phyloP scores from a whole-genome alignment of 2,888 invertebrate genomes.

The Leptopilina myrica region DNA sequence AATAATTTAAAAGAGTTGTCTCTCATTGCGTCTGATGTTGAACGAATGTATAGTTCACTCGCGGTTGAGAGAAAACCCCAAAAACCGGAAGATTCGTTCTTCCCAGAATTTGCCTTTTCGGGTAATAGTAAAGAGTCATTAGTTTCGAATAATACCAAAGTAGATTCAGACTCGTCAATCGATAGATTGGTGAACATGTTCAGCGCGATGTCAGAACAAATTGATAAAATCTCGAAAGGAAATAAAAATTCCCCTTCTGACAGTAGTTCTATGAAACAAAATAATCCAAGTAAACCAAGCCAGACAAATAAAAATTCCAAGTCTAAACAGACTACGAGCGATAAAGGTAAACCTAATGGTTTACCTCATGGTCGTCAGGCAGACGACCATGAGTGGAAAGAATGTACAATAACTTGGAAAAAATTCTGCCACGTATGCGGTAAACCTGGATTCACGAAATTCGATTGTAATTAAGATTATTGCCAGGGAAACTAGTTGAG shows the following conservation, averaged over 20 bases:
- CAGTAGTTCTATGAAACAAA: no score
- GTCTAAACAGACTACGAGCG: neutral
- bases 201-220: no score
- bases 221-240: no score
- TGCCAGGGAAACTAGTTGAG: neutral
- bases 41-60: neutral
- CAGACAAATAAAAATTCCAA: neutral
- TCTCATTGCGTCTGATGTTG: neutral
- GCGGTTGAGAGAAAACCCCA: neutral
- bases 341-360: neutral
- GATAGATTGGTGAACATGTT: no score
- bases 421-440: conserved; percentile 12
- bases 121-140: no score
- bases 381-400: neutral
- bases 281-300: no score
- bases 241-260: no score
- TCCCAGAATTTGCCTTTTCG: no score
- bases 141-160: no score
- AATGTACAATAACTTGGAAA: neutral
- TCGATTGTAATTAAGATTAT: neutral
- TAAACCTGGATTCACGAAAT: neutral
- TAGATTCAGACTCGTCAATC: no score
- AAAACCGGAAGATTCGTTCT: no score
- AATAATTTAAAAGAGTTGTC: conserved; percentile 24
- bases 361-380: neutral